Percentiles rank a stretch among this genome's conserved stretches.
These are phyloP conservation scores for Temnothorax nylanderi DNA, from an alignment of 1,140 invertebrate species.

Conservation along the genomic window DNA sequence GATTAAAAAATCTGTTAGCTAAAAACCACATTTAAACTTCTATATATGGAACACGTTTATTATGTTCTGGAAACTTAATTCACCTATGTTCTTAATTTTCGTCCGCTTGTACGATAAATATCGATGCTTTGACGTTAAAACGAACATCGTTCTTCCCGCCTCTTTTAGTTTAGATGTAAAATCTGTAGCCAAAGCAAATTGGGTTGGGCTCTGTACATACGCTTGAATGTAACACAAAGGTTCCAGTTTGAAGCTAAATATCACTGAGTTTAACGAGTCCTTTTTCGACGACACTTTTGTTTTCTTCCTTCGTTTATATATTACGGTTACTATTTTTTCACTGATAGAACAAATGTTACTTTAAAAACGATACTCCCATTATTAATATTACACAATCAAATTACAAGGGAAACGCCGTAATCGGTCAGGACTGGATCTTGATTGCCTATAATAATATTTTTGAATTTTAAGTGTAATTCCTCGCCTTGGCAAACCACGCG, in stretches of 20 bases:
- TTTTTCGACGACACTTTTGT: neutral
- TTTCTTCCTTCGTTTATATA: neutral
- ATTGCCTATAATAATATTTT: no score
- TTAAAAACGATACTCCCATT: conserved; percentile 33
- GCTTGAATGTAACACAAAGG: conserved; percentile 1
- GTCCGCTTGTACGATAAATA: neutral
- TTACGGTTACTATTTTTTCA: conserved; percentile 26
- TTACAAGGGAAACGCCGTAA: no score
- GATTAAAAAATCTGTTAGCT: neutral
- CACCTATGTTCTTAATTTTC: neutral
- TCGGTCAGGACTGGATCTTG: no score
- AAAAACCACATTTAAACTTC: neutral
- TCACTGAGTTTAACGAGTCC: conserved; percentile 1
- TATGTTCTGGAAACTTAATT: neutral
- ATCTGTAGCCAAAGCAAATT: conserved; percentile 29
- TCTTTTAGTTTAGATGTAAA: neutral
- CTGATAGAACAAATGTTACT: conserved; percentile 11
- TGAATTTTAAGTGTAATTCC: no score
- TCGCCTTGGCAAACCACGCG: no score
- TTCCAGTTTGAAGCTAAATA: conserved; percentile 15
- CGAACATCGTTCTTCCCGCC: neutral
- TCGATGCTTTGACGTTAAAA: neutral
- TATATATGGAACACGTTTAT: neutral
- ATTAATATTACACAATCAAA: conserved; percentile 22
- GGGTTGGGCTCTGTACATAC: neutral